phyloP scores from a whole-genome alignment of 2,888 invertebrate genomes.

The Amorpha juglandis region DNA sequence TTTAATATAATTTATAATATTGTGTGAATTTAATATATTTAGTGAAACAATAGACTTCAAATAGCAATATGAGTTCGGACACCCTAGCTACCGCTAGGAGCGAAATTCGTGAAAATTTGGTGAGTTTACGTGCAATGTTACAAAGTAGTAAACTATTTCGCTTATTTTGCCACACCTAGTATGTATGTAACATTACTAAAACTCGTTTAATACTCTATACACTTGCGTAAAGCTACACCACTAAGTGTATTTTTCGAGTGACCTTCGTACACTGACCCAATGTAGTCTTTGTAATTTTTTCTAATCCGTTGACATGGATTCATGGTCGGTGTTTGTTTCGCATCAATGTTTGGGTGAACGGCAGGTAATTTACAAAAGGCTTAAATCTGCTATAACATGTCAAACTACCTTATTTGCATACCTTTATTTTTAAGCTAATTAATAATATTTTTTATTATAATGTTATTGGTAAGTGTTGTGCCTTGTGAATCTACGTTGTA shows the following conservation, averaged over 20 bases:
- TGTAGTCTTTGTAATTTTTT: constrained; percentile 25
- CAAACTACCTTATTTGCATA: constrained; percentile 2
- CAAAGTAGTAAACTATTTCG: neutral
- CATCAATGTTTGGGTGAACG: neutral
- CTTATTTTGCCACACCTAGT: neutral
- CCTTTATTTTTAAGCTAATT: neutral
- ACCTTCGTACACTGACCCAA: constrained; percentile 28
- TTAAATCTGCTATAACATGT: neutral
- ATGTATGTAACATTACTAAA: neutral
- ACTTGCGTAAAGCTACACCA: neutral
- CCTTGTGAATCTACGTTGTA: no score
- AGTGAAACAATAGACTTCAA: neutral
- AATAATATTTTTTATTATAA: neutral
- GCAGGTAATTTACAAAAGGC: neutral
- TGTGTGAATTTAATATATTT: constrained; percentile 30
- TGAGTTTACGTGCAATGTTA: constrained; percentile 42
- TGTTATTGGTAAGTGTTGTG: neutral
- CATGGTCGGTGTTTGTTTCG: neutral
- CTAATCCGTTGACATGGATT: neutral
- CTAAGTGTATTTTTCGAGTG: neutral
- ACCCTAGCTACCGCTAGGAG: constrained; percentile 56
- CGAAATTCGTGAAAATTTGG: constrained; percentile 78
- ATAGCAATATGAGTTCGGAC: constrained; percentile 64
- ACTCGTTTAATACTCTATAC: neutral
- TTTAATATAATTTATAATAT: neutral